Evolutionary conservation across 2,113 vertebrate genomes (phyloP), one percentile per base, ranked within the genome.

Genomic region (Proterorhinus semilunaris): DNA sequence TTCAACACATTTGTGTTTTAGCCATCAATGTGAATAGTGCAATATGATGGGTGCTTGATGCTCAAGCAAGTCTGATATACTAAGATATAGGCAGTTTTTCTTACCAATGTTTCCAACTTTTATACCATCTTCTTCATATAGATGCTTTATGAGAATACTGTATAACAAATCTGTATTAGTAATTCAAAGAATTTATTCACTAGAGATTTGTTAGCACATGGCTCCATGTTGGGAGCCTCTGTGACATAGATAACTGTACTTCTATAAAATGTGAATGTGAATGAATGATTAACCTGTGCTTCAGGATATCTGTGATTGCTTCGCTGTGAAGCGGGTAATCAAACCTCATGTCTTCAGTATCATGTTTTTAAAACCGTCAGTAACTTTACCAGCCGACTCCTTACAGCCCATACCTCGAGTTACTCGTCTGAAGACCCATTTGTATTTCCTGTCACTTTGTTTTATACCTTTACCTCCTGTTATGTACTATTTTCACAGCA

Each of bases 401-500:
- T 78, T 71, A 72, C 58, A 69, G 62, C 58, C 83, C 83, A 85
- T 82, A 84, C 80, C 85, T 82, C 15, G 46, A 89, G 77, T 84
- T 84, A 88, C 80, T 69, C 62, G 74, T 83, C 68, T 51, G 46
- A 83, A 77, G 47, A 67, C 77, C 74, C 79, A 71, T 85, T 83
- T 87, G 84, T 90, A 88, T 83, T 78, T 68, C 78, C 78, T 72
- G 72, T 88, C 83, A 72, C 66, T 72, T 76, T 82, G 78, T 84
- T 79, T 86, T 77, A 86, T 82, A 88, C 82, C 80, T 36, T 86
- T 85, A 74, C 85, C 76, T 84, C 79, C 86, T 91, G 87, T 90
- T 80, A 69, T 95, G 92, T 95, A 95, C 91, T 94, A 91, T 95
- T 96, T 95, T 94, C 94, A 95, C 91, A 96, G 93, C 94, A 94